A percentile compares a stretch with the other conserved stretches of the same genome.
Conservation (phyloP, 2,797 vertebrate genomes). For the Xerus rutilus region DNA sequence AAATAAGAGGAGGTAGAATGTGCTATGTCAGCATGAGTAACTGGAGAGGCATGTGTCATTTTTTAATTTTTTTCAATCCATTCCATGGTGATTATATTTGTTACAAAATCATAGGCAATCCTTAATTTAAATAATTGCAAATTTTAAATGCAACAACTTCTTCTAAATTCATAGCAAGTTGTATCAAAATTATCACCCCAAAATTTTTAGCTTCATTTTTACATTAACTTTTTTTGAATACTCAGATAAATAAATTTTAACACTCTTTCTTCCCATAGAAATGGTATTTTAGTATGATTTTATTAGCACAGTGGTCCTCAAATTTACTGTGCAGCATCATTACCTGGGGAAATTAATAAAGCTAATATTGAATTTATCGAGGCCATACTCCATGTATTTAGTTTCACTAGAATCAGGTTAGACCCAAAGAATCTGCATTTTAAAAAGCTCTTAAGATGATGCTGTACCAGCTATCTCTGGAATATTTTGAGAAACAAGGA, state of each 20-base stretch:
- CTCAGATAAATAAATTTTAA: not conserved
- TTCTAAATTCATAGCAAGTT: not conserved
- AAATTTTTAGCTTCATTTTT: slow-evolving; percentile 21
- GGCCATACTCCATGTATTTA: not conserved
- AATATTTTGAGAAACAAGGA: slow-evolving; percentile 13
- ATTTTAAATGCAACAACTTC: slow-evolving; percentile 18
- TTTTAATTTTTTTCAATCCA: not conserved
- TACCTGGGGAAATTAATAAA: not conserved
- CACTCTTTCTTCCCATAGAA: not conserved
- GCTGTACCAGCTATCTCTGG: not conserved
- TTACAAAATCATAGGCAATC: not conserved
- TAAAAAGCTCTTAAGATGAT: not conserved
- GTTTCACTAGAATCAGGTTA: not conserved
- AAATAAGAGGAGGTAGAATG: not conserved
- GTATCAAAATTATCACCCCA: not conserved
- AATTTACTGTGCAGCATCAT: not conserved
- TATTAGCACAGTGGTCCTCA: slow-evolving; percentile 41
- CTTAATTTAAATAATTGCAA: not conserved
- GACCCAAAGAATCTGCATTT: not conserved
- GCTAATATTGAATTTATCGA: slow-evolving; percentile 18
- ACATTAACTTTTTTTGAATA: not conserved
- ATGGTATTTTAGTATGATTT: not conserved
- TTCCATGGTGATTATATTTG: not conserved
- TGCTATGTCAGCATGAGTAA: not conserved
- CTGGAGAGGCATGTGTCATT: not conserved